Evolutionary conservation across 30 jellyfish, hydroid and myxozoan genomes (phyloP).

Genomic region (Morbakka virulenta): DNA sequence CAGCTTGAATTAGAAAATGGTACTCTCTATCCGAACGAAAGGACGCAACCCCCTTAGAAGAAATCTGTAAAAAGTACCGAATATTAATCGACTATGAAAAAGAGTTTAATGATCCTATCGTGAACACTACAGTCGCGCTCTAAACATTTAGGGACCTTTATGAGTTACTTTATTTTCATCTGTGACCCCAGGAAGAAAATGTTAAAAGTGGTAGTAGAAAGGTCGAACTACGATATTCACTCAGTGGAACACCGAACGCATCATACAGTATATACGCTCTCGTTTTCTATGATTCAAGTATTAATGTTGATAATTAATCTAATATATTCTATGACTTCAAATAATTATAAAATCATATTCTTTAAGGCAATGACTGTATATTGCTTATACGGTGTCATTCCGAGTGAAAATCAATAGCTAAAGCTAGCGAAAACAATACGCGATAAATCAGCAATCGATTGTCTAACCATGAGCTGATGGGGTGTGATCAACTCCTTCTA

Average conservation of each 20-base stretch:
- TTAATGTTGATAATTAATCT: neutral
- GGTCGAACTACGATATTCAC: constrained; percentile 21
- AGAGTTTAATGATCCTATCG: neutral
- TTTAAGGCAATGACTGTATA: constrained; percentile 27
- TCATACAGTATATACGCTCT: constrained; percentile 4
- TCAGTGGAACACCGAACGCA: constrained; percentile 19
- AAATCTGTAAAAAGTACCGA: neutral
- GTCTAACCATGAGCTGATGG: constrained; percentile 24
- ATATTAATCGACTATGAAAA: neutral
- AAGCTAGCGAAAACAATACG: too few relatives aligned
- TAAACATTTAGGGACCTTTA: constrained; percentile 2
- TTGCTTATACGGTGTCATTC: constrained; percentile 15
- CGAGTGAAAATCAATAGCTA: constrained; percentile 26
- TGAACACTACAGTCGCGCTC: neutral
- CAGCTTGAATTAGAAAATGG: constrained; percentile 8
- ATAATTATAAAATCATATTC: neutral
- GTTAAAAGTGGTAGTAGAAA: constrained; percentile 15
- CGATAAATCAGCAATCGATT: constrained; percentile 25
- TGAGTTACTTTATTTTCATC: constrained; percentile 11
- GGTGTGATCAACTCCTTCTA: constrained; percentile 37
- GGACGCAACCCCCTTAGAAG: neutral
- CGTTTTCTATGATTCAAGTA: neutral
- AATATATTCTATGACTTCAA: too few relatives aligned
- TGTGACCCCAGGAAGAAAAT: neutral
- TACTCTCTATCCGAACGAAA: neutral